A percentile compares a stretch with the other conserved stretches of the same genome.
Evolutionary conservation across 2,113 vertebrate species (phyloP).

Genomic region (Esox niger): DNA sequence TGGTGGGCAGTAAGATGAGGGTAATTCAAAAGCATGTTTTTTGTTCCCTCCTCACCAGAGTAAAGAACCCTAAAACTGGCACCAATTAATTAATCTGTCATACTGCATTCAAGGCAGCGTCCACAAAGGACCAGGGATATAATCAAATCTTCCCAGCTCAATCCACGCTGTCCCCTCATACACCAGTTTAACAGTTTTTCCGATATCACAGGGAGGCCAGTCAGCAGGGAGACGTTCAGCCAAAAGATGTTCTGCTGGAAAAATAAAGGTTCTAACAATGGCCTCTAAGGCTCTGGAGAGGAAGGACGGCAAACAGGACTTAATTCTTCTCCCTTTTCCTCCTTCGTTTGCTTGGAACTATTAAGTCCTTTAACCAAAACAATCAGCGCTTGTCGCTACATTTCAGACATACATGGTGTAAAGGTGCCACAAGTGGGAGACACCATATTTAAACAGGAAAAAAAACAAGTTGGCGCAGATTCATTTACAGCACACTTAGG

Average conservation of each 20-base stretch:
- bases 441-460: too few species aligned
- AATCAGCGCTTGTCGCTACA: too few species aligned
- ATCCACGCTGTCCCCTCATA: background rate
- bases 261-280: background rate
- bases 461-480: too few species aligned
- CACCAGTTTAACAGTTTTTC: background rate
- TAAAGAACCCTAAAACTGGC: background rate
- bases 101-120: background rate
- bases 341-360: background rate
- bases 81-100: conserved; percentile 6
- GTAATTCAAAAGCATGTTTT: background rate
- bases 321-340: background rate
- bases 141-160: background rate
- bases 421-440: too few species aligned
- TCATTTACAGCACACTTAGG: too few species aligned
- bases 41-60: background rate
- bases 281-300: background rate
- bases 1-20: background rate
- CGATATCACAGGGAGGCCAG: background rate
- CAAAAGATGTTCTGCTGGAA: conserved; percentile 1
- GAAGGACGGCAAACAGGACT: background rate
- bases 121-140: background rate
- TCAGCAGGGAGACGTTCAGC: background rate
- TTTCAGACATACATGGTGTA: too few species aligned
- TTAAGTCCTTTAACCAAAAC: background rate